Percentiles rank a stretch among this genome's conserved stretches.
phyloP scores from a whole-genome alignment of 2,888 invertebrate genomes.

The Amblyteles armatorius region DNA sequence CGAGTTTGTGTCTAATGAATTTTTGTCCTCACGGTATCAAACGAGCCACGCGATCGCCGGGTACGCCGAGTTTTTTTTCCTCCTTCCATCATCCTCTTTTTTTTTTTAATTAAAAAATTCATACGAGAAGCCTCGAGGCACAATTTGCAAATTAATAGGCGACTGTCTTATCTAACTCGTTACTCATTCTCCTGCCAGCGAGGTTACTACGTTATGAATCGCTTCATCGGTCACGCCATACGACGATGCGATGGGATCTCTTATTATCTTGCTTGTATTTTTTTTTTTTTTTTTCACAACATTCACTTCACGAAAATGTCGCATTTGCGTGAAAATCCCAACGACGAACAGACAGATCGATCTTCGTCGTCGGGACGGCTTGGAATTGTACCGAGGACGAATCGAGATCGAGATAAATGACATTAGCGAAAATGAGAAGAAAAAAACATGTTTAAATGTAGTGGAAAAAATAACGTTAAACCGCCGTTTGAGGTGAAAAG shows the following conservation, averaged over 20 bases:
- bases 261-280: slow-evolving; percentile 17
- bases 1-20: slow-evolving; percentile 36
- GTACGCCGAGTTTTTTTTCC: slow-evolving; percentile 6
- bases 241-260: slow-evolving; percentile 27
- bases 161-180: slow-evolving; percentile 26
- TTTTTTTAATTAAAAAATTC: slow-evolving; percentile 3
- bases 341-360: background rate
- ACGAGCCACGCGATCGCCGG: background rate
- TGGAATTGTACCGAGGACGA: background rate
- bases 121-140: background rate
- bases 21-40: slow-evolving; percentile 34
- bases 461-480: slow-evolving; percentile 71
- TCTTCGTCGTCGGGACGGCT: background rate
- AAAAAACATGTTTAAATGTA: background rate
- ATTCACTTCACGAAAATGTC: background rate
- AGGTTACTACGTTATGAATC: slow-evolving; percentile 22
- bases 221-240: slow-evolving; percentile 1
- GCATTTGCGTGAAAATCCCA: background rate
- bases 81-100: background rate
- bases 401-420: background rate
- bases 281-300: slow-evolving; percentile 14
- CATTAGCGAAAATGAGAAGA: background rate
- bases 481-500: slow-evolving; percentile 76
- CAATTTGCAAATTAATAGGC: slow-evolving; percentile 13
- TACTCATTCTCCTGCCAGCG: slow-evolving; percentile 24